A percentile compares a stretch with the other conserved stretches of the same genome.
phyloP scores from a whole-genome alignment of 2,113 vertebrate species.

The Oenanthe melanoleuca region DNA sequence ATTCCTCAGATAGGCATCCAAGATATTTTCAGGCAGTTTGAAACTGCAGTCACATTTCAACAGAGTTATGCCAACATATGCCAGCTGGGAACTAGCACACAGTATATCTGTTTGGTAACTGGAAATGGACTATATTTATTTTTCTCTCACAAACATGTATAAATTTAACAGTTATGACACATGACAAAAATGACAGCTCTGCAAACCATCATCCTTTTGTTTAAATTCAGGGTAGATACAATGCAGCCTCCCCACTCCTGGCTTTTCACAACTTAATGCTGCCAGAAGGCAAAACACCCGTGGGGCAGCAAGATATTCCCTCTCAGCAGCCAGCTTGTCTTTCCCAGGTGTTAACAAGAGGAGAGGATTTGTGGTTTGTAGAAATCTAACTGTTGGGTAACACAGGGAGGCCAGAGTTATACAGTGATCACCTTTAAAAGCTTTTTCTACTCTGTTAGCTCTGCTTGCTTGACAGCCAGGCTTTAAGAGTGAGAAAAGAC shows the following conservation, averaged over 20 bases:
- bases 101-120: neutral
- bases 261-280: neutral
- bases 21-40: conserved; percentile 35
- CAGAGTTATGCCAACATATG: neutral
- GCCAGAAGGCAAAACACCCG: neutral
- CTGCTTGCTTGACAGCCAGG: neutral
- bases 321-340: neutral
- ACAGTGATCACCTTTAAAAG: neutral
- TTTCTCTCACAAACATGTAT: neutral
- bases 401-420: neutral
- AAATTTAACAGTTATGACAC: conserved; percentile 10
- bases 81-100: conserved; percentile 5
- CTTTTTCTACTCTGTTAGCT: neutral
- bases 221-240: neutral
- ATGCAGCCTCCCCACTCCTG: neutral
- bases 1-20: conserved; percentile 8
- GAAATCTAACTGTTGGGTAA: neutral
- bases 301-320: neutral
- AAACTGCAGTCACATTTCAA: conserved; percentile 28
- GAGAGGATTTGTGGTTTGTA: neutral
- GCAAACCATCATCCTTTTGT: neutral
- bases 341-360: neutral
- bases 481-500: neutral
- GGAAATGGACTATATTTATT: conserved; percentile 13
- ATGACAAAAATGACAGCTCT: neutral